Percentiles rank a stretch among this genome's conserved stretches.
Evolutionary conservation across 2,888 invertebrate genomes (phyloP).

Genomic region (Drosophila kambysellisi): DNA sequence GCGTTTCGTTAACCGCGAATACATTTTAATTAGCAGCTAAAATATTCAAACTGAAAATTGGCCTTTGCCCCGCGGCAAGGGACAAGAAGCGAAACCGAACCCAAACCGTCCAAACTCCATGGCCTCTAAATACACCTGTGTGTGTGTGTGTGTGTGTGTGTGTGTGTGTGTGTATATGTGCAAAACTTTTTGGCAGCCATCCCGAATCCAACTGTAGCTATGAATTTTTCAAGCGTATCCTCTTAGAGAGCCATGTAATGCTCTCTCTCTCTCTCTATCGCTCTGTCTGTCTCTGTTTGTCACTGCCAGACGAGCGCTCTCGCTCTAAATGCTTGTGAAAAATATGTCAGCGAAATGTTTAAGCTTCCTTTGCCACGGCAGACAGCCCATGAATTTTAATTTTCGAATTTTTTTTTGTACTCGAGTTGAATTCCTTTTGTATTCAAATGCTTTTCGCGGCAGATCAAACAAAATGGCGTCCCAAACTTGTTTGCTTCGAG

Average conservation of each 20-base stretch:
- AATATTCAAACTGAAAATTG: slow-evolving; percentile 79
- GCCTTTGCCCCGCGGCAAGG: slow-evolving; percentile 60
- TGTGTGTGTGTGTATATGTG: slow-evolving; percentile 26
- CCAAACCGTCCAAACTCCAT: not conserved
- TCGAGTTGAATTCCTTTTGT: slow-evolving; percentile 29
- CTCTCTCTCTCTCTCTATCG: not conserved
- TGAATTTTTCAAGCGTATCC: slow-evolving; percentile 66
- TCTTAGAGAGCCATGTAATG: slow-evolving; percentile 30
- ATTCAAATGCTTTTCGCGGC: slow-evolving; percentile 53
- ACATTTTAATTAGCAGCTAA: slow-evolving; percentile 80
- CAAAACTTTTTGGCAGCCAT: slow-evolving; percentile 48
- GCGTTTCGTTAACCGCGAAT: slow-evolving; percentile 78
- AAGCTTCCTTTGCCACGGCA: slow-evolving; percentile 28
- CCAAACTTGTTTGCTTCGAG: slow-evolving; percentile 46
- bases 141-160: slow-evolving; percentile 4
- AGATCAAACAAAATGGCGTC: slow-evolving; percentile 60
- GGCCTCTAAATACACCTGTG: slow-evolving; percentile 22
- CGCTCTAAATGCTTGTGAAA: slow-evolving; percentile 21
- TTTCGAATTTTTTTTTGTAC: slow-evolving; percentile 47
- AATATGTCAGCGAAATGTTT: slow-evolving; percentile 60
- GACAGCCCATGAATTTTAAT: slow-evolving; percentile 70
- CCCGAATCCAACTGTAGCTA: slow-evolving; percentile 52
- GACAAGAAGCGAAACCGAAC: not conserved
- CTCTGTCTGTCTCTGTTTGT: not conserved
- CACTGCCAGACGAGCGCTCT: not conserved